These are phyloP conservation scores for Rhinolophus sinicus DNA, from an alignment of 2,113 vertebrate genomes.

Conservation along the genomic window DNA sequence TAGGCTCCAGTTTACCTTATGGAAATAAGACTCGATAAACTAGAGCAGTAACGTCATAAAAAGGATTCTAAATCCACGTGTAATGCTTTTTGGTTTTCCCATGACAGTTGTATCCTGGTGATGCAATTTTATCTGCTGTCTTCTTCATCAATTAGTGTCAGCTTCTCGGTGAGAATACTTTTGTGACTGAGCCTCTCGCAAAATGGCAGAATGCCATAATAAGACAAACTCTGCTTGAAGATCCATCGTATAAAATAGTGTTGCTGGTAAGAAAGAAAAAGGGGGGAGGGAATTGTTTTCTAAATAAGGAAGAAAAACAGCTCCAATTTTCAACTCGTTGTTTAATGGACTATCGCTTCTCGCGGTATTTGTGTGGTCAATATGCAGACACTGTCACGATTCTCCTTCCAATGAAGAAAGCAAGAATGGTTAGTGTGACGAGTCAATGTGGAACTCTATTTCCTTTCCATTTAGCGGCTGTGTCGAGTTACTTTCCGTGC, in stretches of 20 bases:
- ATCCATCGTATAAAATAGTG: background rate
- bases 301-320: background rate
- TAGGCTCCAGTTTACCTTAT: background rate
- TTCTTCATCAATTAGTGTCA: background rate
- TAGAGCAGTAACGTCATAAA: background rate
- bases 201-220: background rate
- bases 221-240: background rate
- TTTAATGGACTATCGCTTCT: background rate
- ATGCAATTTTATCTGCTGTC: background rate
- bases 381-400: rapidly evolving
- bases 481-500: background rate
- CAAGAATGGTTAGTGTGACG: background rate
- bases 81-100: background rate
- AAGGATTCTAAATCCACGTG: background rate
- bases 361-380: background rate
- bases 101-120: background rate
- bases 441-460: background rate
- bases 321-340: background rate
- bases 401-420: background rate
- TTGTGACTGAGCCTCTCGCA: background rate
- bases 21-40: background rate
- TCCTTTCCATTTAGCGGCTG: background rate
- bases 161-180: background rate
- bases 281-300: background rate
- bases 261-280: background rate